Conservation (phyloP, 2,113 vertebrate species). For the Scatophagus argus region DNA sequence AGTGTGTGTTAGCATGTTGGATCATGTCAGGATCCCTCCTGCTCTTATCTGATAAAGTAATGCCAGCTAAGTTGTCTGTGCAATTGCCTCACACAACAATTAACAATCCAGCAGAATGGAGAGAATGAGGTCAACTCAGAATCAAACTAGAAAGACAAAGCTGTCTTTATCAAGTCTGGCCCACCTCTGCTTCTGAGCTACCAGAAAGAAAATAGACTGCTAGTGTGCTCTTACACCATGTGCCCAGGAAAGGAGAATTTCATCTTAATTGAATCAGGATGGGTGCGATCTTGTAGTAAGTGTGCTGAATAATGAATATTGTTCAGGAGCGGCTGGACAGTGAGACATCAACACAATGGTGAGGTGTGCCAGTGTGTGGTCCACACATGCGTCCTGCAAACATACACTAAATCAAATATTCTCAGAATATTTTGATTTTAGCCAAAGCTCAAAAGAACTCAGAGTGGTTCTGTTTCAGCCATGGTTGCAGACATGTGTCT, state of each 20-base stretch:
- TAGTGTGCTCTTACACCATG: slow-evolving; percentile 28
- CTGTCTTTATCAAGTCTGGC: slow-evolving; percentile 17
- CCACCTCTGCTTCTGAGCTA: slow-evolving; percentile 4
- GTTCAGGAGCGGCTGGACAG: neutral
- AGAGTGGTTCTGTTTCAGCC: neutral
- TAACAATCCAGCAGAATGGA: neutral
- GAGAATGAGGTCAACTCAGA: slow-evolving; percentile 35
- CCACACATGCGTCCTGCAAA: neutral
- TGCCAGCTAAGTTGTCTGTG: neutral
- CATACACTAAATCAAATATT: neutral
- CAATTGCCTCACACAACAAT: slow-evolving; percentile 1
- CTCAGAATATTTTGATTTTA: neutral
- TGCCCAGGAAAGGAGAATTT: slow-evolving; percentile 33
- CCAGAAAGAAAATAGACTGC: slow-evolving; percentile 6
- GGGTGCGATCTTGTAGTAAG: slow-evolving; percentile 14
- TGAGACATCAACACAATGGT: neutral
- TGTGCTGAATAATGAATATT: slow-evolving; percentile 30
- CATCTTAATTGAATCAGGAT: slow-evolving; percentile 2
- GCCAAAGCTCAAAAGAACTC: neutral
- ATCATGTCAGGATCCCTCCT: neutral
- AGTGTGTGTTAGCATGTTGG: neutral
- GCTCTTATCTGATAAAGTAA: neutral
- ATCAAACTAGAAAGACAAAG: slow-evolving; percentile 15
- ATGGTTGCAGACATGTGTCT: too few species aligned
- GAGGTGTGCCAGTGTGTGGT: neutral